phyloP scores from a whole-genome alignment of 2,888 invertebrate genomes.

The Notodonta ziczac region DNA sequence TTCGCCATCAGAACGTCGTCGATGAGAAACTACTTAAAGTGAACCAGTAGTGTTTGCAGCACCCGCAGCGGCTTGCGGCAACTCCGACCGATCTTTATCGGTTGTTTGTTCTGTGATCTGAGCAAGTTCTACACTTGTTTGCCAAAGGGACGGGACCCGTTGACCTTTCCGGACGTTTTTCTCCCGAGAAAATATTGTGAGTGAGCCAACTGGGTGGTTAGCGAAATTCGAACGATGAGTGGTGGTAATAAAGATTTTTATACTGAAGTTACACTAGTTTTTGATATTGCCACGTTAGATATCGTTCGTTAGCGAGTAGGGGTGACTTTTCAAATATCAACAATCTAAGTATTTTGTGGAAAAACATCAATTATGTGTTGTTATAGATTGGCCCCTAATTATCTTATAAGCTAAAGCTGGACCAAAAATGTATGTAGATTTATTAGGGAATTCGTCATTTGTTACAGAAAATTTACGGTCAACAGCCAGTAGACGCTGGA shows the following conservation, averaged over 20 bases:
- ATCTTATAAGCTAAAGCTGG: no score
- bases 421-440: no score
- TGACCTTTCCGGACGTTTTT: slow-evolving; percentile 4
- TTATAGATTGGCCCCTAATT: no score
- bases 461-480: no score
- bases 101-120: slow-evolving; percentile 23
- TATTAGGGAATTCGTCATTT: no score
- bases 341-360: no score
- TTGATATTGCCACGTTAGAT: neutral
- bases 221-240: neutral
- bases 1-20: slow-evolving; percentile 17
- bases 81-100: slow-evolving; percentile 17
- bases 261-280: neutral
- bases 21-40: slow-evolving; percentile 6
- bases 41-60: slow-evolving; percentile 17
- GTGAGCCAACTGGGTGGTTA: neutral
- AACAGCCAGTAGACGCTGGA: no score
- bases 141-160: slow-evolving; percentile 4
- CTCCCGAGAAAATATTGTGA: neutral
- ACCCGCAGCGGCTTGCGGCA: slow-evolving; percentile 17
- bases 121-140: slow-evolving; percentile 18
- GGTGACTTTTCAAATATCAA: no score
- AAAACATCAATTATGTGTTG: no score
- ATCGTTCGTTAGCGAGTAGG: neutral
- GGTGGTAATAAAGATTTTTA: neutral